These are phyloP conservation scores for Balearica regulorum DNA, from an alignment of 2,797 vertebrate genomes.

Conservation along the genomic window DNA sequence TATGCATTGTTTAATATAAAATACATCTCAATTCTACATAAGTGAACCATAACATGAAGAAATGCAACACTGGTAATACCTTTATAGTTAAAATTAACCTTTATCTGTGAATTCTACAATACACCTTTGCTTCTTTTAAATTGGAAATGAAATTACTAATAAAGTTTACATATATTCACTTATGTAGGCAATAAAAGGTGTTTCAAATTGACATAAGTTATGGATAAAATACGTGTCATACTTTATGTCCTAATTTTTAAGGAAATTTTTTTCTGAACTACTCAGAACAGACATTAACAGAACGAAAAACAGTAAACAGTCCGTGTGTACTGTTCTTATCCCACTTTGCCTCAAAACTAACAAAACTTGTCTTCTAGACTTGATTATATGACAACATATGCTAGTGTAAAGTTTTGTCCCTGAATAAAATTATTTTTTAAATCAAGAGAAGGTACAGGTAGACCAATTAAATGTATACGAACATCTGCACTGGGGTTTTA, in stretches of 20 bases:
- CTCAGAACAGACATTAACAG: neutral
- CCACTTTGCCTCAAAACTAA: neutral
- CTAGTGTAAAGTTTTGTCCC: conserved; percentile 10
- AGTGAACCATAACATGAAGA: conserved; percentile 62
- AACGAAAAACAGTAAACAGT: neutral
- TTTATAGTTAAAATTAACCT: conserved; percentile 48
- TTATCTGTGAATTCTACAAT: conserved; percentile 54
- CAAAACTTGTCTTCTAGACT: neutral
- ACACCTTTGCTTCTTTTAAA: conserved; percentile 59
- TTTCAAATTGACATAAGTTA: conserved; percentile 52
- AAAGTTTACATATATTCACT: conserved; percentile 67
- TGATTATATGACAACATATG: neutral
- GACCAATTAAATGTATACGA: neutral
- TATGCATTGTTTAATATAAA: conserved; percentile 63
- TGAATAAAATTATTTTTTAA: conserved; percentile 13
- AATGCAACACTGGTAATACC: conserved; percentile 56
- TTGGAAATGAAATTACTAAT: conserved; percentile 61
- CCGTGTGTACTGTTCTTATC: neutral
- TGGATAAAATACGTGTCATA: conserved; percentile 60
- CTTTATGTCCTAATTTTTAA: conserved; percentile 39
- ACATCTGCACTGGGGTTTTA: neutral
- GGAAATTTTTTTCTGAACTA: neutral
- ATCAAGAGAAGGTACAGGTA: neutral
- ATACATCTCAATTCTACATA: conserved; percentile 57
- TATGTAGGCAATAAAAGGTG: conserved; percentile 63